Evolutionary conservation across 2,113 vertebrate species (phyloP).

Genomic region (Etheostoma cragini): DNA sequence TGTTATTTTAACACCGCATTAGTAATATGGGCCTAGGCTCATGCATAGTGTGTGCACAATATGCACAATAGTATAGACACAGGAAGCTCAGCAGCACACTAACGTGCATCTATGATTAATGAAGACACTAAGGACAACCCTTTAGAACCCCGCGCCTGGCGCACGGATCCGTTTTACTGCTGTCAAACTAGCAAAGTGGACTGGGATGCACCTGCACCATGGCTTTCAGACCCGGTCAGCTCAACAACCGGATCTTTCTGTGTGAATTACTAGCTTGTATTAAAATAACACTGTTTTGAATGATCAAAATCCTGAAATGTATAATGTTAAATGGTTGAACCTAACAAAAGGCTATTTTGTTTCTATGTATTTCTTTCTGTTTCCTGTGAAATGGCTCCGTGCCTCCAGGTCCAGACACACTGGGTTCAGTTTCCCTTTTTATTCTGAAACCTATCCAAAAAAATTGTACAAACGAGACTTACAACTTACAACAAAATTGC

Average conservation of each 20-base stretch:
- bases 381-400: neutral
- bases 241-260: neutral
- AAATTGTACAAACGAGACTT: neutral
- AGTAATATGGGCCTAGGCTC: no score
- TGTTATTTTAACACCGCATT: no score
- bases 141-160: no score
- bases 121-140: no score
- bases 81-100: no score
- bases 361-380: neutral
- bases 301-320: neutral
- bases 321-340: neutral
- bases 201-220: no score
- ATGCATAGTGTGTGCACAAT: no score
- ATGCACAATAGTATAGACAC: no score
- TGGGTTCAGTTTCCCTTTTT: neutral
- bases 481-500: constrained; percentile 33
- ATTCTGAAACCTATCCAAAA: constrained; percentile 24
- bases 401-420: constrained; percentile 3
- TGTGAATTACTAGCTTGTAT: neutral
- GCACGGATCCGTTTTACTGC: no score
- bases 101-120: no score
- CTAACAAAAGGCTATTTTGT: neutral
- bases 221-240: neutral
- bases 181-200: no score
- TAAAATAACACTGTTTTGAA: neutral